A percentile compares a stretch with the other conserved stretches of the same genome.
Evolutionary conservation across 2,888 invertebrate species (phyloP).

Genomic region (Melitaea athalia): DNA sequence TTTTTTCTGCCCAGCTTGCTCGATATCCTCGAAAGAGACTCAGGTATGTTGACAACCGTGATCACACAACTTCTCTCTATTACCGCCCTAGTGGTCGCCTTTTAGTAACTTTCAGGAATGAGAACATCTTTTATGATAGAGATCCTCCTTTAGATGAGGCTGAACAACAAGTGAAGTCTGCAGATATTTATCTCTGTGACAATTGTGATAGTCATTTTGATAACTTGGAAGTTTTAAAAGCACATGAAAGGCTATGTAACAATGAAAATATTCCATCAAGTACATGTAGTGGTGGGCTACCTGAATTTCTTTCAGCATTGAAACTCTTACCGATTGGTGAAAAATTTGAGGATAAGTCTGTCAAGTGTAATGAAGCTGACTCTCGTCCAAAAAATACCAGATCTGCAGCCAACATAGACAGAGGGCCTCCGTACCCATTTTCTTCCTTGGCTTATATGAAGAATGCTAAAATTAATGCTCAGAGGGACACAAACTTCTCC

Average conservation of each 20-base stretch:
- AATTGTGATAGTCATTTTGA: slow-evolving; percentile 89
- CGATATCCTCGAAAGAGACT: slow-evolving; percentile 84
- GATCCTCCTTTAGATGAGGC: slow-evolving; percentile 58
- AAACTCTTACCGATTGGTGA: slow-evolving; percentile 58
- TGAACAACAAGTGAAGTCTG: slow-evolving; percentile 80
- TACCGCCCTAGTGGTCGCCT: slow-evolving; percentile 85
- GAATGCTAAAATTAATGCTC: slow-evolving; percentile 61
- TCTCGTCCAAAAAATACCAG: slow-evolving; percentile 60
- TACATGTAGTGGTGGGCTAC: slow-evolving; percentile 57
- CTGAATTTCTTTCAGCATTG: slow-evolving; percentile 69
- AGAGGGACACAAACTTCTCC: slow-evolving; percentile 62
- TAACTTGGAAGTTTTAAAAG: slow-evolving; percentile 63
- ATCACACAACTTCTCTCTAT: slow-evolving; percentile 87
- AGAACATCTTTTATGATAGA: slow-evolving; percentile 84
- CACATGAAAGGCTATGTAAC: slow-evolving; percentile 76
- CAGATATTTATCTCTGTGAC: slow-evolving; percentile 88
- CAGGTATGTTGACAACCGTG: slow-evolving; percentile 87
- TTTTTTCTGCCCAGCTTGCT: slow-evolving; percentile 87
- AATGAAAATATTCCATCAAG: slow-evolving; percentile 55
- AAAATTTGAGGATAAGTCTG: slow-evolving; percentile 39
- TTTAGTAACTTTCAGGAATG: slow-evolving; percentile 88
- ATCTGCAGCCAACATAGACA: slow-evolving; percentile 62
- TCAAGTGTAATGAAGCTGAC: slow-evolving; percentile 46
- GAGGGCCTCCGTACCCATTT: slow-evolving; percentile 75
- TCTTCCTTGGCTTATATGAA: slow-evolving; percentile 74